phyloP scores from a whole-genome alignment of 2,797 vertebrate genomes.

The Kryptolebias ocellatus region DNA sequence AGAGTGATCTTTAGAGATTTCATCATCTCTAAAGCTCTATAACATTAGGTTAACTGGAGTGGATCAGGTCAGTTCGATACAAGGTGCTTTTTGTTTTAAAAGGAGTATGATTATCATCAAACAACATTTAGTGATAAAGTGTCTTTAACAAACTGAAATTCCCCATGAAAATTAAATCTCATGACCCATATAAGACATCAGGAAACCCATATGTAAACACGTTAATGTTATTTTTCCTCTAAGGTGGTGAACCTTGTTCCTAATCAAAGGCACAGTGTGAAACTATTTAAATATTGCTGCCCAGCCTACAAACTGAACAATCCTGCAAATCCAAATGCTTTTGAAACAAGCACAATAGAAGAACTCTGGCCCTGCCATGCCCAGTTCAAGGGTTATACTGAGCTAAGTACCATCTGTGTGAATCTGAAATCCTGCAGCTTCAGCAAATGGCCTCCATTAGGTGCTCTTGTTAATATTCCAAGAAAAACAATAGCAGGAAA shows the following conservation, averaged over 20 bases:
- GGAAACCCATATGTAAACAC: background rate
- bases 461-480: constrained; percentile 51
- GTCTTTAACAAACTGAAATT: background rate
- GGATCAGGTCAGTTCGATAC: constrained; percentile 28
- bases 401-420: constrained; percentile 82
- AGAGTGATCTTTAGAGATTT: constrained; percentile 58
- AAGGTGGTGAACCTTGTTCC: constrained; percentile 39
- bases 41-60: constrained; percentile 49
- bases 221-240: constrained; percentile 18
- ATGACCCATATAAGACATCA: background rate
- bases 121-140: background rate
- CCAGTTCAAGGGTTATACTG: constrained; percentile 71
- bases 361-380: constrained; percentile 66
- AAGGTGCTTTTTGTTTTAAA: constrained; percentile 24
- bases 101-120: background rate
- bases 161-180: background rate
- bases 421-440: constrained; percentile 69
- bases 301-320: constrained; percentile 70
- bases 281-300: constrained; percentile 75
- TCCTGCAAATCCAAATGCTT: constrained; percentile 80
- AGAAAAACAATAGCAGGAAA: constrained; percentile 45
- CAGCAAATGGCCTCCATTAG: constrained; percentile 62
- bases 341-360: constrained; percentile 74
- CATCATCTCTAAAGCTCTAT: constrained; percentile 69
- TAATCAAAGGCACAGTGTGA: constrained; percentile 66